A percentile compares a stretch with the other conserved stretches of the same genome.
These are phyloP conservation scores for Leptoteleia sp. DNA, from an alignment of 1,140 invertebrate genomes.

Conservation along the genomic window DNA sequence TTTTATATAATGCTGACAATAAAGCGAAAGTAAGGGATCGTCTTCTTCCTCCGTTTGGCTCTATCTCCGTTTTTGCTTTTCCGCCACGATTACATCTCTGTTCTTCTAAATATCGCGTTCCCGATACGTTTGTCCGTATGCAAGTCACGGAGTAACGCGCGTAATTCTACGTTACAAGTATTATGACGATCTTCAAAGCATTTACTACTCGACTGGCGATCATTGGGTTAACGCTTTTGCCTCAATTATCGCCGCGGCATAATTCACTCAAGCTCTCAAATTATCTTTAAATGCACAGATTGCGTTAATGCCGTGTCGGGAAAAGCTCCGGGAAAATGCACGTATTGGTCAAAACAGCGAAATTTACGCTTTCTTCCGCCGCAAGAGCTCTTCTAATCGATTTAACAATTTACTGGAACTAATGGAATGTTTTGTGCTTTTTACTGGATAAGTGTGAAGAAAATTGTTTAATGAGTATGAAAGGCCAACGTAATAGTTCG, in stretches of 20 bases:
- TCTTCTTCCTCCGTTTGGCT: background rate
- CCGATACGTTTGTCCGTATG: slow-evolving; percentile 59
- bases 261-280: slow-evolving; percentile 68
- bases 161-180: slow-evolving; percentile 62
- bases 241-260: slow-evolving; percentile 65
- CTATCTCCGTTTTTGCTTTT: background rate
- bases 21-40: slow-evolving; percentile 8
- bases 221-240: slow-evolving; percentile 53
- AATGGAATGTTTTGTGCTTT: slow-evolving; percentile 53
- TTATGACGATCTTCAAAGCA: slow-evolving; percentile 63
- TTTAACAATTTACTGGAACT: slow-evolving; percentile 63
- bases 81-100: background rate
- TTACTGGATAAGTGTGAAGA: slow-evolving; percentile 50
- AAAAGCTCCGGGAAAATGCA: slow-evolving; percentile 62
- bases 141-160: slow-evolving; percentile 49
- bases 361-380: slow-evolving; percentile 47
- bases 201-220: slow-evolving; percentile 58
- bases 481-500: slow-evolving; percentile 36
- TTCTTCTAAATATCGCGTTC: slow-evolving; percentile 59
- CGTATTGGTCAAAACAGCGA: slow-evolving; percentile 37
- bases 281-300: slow-evolving; percentile 62
- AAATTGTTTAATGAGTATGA: slow-evolving; percentile 60
- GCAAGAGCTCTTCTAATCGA: slow-evolving; percentile 55
- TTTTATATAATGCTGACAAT: slow-evolving; percentile 27
- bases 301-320: slow-evolving; percentile 45